phyloP scores from a whole-genome alignment of 2,113 vertebrate species.

The Thunnus maccoyii region DNA sequence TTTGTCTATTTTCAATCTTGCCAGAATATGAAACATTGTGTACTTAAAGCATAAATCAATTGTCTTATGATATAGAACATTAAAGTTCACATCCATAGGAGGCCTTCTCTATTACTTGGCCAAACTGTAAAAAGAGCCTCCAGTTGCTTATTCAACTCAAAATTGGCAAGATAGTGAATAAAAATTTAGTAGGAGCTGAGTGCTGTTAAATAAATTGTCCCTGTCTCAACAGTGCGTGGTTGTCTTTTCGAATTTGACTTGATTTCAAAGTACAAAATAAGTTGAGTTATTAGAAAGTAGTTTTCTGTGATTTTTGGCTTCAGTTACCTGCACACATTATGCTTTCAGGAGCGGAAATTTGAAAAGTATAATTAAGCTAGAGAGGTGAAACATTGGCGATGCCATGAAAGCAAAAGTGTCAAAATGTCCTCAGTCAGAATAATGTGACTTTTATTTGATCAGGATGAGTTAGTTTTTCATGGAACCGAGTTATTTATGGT shows the following conservation, averaged over 20 bases:
- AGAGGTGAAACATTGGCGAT: slow-evolving; percentile 27
- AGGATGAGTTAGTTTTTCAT: slow-evolving; percentile 46
- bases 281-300: slow-evolving; percentile 48
- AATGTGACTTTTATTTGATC: slow-evolving; percentile 61
- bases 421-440: slow-evolving; percentile 45
- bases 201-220: slow-evolving; percentile 50
- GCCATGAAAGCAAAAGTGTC: slow-evolving; percentile 36
- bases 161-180: slow-evolving; percentile 31
- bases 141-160: slow-evolving; percentile 23
- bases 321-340: slow-evolving; percentile 27
- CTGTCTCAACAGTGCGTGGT: slow-evolving; percentile 23
- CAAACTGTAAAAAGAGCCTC: slow-evolving; percentile 19
- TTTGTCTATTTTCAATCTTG: slow-evolving; percentile 24
- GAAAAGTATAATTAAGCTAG: slow-evolving; percentile 26
- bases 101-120: slow-evolving; percentile 17
- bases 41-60: slow-evolving; percentile 10
- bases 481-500: slow-evolving; percentile 41
- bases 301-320: slow-evolving; percentile 67
- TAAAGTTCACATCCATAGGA: slow-evolving; percentile 2
- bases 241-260: slow-evolving; percentile 50
- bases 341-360: slow-evolving; percentile 59
- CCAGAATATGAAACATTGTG: background rate
- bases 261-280: slow-evolving; percentile 45
- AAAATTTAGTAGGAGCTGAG: slow-evolving; percentile 37
- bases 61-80: background rate